Evolutionary conservation across 2,888 invertebrate species (phyloP), one percentile per base, ranked within the genome.

Genomic region (Coenonympha glycerion): DNA sequence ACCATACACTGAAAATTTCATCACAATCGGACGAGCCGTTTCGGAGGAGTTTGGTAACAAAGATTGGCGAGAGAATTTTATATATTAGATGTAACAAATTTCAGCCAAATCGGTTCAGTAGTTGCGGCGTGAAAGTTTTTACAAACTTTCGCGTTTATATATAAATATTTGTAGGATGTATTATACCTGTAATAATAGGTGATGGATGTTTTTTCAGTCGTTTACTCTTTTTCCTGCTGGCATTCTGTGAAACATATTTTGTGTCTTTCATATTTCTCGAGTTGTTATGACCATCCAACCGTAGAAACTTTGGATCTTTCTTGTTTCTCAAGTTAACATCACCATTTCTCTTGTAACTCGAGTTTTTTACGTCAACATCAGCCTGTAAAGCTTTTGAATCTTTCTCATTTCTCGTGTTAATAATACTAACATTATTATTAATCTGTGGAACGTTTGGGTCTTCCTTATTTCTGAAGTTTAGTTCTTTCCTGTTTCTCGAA

Each of bases 151-250:
- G n/a, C n/a, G n/a, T n/a, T n/a, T n/a, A n/a, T n/a, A n/a, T n/a
- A n/a, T n/a, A n/a, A n/a, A n/a, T n/a, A n/a, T n/a, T n/a, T n/a
- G n/a, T n/a, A n/a, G n/a, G n/a, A n/a, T n/a, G n/a, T n/a, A n/a
- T n/a, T 42, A 22, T 47, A 49, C 6, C 36, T 36, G 3, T 15
- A 28, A 26, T 49, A n/a, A 52, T 47, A 1, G 58, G 60, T 4
- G 62, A 61, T 0, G 56, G 21, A n/a, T 52, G 44, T 15, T 49
- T 39, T n/a, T 46, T 53, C 37, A 28, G 33, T 13, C 30, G 33
- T 31, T 39, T 46, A 8, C 11, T 45, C 16, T 55, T 46, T 5
- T 46, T 39, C 22, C 62, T 65, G 4, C 55, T 58, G 15, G n/a
- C n/a, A 3, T 31, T 15, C 15, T 13, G 6, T 31, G 9, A 3